Evolutionary conservation across 1,140 invertebrate species (phyloP).

Genomic region (Drosophila trapezifrons): DNA sequence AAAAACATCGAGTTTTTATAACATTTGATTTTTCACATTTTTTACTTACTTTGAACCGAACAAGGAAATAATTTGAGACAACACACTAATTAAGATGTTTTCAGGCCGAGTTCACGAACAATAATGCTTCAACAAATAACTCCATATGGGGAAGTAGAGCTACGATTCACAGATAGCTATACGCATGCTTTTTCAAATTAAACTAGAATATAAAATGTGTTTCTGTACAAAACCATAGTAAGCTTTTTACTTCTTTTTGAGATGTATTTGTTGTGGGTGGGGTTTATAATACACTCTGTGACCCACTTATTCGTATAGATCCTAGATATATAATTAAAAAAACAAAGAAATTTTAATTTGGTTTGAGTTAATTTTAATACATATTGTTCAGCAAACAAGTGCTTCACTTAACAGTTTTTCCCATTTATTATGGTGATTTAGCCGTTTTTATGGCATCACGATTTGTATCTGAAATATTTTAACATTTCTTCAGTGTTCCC

Average conservation of each 20-base stretch:
- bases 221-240: no score
- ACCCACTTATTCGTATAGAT: no score
- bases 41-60: slow-evolving; percentile 11
- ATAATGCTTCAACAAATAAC: background rate
- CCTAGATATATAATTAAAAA: no score
- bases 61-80: slow-evolving; percentile 21
- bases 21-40: no score
- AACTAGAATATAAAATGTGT: background rate
- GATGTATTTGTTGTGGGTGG: no score
- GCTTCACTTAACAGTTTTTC: background rate
- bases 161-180: background rate
- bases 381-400: no score
- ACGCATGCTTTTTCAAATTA: background rate
- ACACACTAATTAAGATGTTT: slow-evolving; percentile 28
- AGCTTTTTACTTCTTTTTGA: no score
- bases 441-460: background rate
- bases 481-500: no score
- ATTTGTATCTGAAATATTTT: background rate
- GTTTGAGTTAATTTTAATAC: background rate
- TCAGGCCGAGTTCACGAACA: slow-evolving; percentile 1
- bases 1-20: no score
- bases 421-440: background rate
- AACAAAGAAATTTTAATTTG: no score
- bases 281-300: no score
- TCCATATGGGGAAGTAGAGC: slow-evolving; percentile 14